Conservation (phyloP, 2,797 vertebrate species). For the Thaleichthys pacificus region DNA sequence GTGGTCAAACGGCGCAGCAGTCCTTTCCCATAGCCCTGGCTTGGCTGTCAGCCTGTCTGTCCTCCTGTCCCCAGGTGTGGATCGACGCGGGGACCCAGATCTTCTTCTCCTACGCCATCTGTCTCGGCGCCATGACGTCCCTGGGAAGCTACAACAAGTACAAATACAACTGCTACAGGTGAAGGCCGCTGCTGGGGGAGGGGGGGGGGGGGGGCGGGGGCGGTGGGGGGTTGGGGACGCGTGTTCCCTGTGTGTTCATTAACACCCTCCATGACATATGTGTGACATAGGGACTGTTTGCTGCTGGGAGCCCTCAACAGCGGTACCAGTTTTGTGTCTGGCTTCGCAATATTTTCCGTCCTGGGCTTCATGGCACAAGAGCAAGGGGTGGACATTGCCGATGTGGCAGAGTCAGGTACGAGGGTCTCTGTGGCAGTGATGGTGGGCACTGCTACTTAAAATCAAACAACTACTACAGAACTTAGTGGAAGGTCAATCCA, state of each 20-base stretch:
- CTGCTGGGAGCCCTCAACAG: slow-evolving; percentile 99
- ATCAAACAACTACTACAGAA: slow-evolving; percentile 52
- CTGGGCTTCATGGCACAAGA: slow-evolving; percentile 98
- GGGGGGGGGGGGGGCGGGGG: slow-evolving; percentile 46
- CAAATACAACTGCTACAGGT: slow-evolving; percentile 99
- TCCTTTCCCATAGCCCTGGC: not conserved
- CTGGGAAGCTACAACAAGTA: slow-evolving; percentile 99
- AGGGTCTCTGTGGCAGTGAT: slow-evolving; percentile 91
- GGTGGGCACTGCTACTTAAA: slow-evolving; percentile 95
- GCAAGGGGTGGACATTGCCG: slow-evolving; percentile 99
- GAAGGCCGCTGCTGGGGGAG: slow-evolving; percentile 78
- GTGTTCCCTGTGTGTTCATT: slow-evolving; percentile 89
- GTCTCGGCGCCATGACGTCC: slow-evolving; percentile 99
- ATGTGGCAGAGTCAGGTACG: slow-evolving; percentile 99
- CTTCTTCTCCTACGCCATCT: slow-evolving; percentile 99
- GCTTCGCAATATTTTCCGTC: slow-evolving; percentile 96
- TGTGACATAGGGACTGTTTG: slow-evolving; percentile 99
- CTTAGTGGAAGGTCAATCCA: slow-evolving; percentile 21
- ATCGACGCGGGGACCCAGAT: slow-evolving; percentile 99
- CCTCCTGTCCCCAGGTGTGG: slow-evolving; percentile 83
- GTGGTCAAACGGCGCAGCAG: too few relatives aligned
- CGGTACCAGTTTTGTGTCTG: slow-evolving; percentile 99
- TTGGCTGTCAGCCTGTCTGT: slow-evolving; percentile 27
- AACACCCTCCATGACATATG: slow-evolving; percentile 99
- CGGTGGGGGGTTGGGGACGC: slow-evolving; percentile 59